Conservation (phyloP, 1,140 invertebrate genomes). For the Megalonaias nervosa region DNA sequence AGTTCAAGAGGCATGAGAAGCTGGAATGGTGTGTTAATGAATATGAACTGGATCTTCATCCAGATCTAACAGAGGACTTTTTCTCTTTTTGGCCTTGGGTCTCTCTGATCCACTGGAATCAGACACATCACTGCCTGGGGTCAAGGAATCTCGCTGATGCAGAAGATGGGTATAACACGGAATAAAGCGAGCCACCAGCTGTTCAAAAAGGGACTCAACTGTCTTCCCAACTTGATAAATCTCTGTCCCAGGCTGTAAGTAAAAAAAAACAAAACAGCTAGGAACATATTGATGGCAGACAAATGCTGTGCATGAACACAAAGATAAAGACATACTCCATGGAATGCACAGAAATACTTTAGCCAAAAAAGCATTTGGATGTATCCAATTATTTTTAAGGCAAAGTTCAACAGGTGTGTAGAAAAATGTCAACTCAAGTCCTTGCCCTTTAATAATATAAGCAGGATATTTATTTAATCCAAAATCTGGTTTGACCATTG, state of each 20-base stretch:
- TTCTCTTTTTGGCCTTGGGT: slow-evolving; percentile 17
- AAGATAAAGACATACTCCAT: no score
- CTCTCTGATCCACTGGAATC: slow-evolving; percentile 18
- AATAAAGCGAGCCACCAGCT: slow-evolving; percentile 25
- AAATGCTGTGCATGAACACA: no score
- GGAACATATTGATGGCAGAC: neutral
- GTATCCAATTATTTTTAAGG: neutral
- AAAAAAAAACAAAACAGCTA: neutral
- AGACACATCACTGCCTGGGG: neutral
- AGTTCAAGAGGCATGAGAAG: no score
- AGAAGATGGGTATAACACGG: slow-evolving; percentile 23
- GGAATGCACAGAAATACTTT: neutral
- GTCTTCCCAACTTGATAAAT: slow-evolving; percentile 21
- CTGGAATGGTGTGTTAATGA: neutral
- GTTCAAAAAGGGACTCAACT: slow-evolving; percentile 18
- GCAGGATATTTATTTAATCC: no score
- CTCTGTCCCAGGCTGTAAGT: slow-evolving; percentile 15
- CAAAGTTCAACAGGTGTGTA: neutral
- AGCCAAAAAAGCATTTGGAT: neutral
- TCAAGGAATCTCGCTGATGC: neutral
- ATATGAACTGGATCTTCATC: slow-evolving; percentile 16
- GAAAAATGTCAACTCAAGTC: neutral
- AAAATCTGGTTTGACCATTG: no score
- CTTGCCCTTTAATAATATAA: neutral
- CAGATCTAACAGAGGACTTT: slow-evolving; percentile 21